These are phyloP conservation scores for Saturnia pavonia DNA, from an alignment of 2,888 invertebrate genomes.

Conservation along the genomic window DNA sequence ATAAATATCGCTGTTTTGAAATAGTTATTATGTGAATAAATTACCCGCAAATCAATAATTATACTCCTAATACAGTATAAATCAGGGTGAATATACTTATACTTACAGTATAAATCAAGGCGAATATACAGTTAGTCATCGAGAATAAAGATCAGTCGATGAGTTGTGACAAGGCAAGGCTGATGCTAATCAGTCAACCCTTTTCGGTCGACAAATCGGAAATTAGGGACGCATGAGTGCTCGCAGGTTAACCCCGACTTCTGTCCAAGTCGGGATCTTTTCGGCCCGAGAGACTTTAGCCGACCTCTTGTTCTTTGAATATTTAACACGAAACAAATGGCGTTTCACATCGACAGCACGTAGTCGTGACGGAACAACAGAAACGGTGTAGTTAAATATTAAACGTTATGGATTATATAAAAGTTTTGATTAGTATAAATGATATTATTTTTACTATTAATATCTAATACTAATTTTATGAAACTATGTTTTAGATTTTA, in stretches of 20 bases:
- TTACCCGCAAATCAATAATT: slow-evolving; percentile 35
- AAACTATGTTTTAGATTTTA: background rate
- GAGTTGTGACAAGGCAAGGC: slow-evolving; percentile 75
- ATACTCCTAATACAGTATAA: slow-evolving; percentile 38
- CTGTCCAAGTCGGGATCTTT: slow-evolving; percentile 50
- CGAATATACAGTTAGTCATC: slow-evolving; percentile 43
- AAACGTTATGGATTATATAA: background rate
- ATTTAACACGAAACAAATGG: slow-evolving; percentile 70
- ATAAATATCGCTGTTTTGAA: too few species aligned
- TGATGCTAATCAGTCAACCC: slow-evolving; percentile 80
- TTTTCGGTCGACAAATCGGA: slow-evolving; percentile 79
- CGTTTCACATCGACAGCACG: slow-evolving; percentile 48
- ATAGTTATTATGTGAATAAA: background rate
- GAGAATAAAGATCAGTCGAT: slow-evolving; percentile 64
- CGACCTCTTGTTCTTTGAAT: slow-evolving; percentile 75
- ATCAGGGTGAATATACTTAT: slow-evolving; percentile 56
- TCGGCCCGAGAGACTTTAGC: slow-evolving; percentile 61
- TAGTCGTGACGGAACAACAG: background rate
- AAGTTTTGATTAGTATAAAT: background rate
- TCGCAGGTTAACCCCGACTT: slow-evolving; percentile 70
- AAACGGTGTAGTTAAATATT: background rate
- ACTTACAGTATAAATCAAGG: slow-evolving; percentile 46
- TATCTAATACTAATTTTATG: background rate
- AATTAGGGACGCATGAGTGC: slow-evolving; percentile 79
- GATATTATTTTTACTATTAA: background rate